Percentiles rank a stretch among this genome's conserved stretches.
phyloP scores from a whole-genome alignment of 2,888 invertebrate genomes.

The Caenorhabditis sp. region DNA sequence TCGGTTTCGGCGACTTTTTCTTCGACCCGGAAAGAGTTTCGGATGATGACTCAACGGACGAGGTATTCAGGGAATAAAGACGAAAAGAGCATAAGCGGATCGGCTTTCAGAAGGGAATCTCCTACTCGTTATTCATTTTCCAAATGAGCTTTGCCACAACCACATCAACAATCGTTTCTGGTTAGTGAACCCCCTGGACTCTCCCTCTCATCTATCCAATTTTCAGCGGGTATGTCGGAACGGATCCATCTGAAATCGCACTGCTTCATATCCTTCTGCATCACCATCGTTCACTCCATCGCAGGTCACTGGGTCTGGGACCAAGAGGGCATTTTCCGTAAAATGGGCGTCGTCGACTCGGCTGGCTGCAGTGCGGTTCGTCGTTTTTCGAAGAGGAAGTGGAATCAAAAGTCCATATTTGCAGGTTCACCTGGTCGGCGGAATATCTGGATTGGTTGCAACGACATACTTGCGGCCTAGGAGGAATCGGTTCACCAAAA shows the following conservation, averaged over 20 bases:
- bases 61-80: slow-evolving; percentile 40
- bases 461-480: slow-evolving; percentile 77
- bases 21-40: slow-evolving; percentile 74
- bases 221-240: slow-evolving; percentile 79
- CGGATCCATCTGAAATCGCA: slow-evolving; percentile 78
- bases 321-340: slow-evolving; percentile 74
- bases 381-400: not conserved
- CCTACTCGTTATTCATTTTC: slow-evolving; percentile 77
- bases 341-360: slow-evolving; percentile 78
- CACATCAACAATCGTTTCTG: slow-evolving; percentile 79
- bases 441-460: slow-evolving; percentile 77
- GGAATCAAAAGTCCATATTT: not conserved
- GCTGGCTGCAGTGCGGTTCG: slow-evolving; percentile 78
- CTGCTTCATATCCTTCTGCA: slow-evolving; percentile 73
- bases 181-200: slow-evolving; percentile 33
- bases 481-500: slow-evolving; percentile 72
- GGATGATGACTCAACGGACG: slow-evolving; percentile 65
- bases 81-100: not conserved
- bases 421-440: slow-evolving; percentile 78
- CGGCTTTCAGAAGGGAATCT: slow-evolving; percentile 59
- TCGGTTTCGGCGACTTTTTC: slow-evolving; percentile 77
- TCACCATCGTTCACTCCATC: slow-evolving; percentile 75
- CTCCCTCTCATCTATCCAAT: not conserved
- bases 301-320: slow-evolving; percentile 79
- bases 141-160: slow-evolving; percentile 81